Evolutionary conservation across 2,888 invertebrate genomes (phyloP), one percentile per base, ranked within the genome.

Genomic region (Diadegma fenestrale): DNA sequence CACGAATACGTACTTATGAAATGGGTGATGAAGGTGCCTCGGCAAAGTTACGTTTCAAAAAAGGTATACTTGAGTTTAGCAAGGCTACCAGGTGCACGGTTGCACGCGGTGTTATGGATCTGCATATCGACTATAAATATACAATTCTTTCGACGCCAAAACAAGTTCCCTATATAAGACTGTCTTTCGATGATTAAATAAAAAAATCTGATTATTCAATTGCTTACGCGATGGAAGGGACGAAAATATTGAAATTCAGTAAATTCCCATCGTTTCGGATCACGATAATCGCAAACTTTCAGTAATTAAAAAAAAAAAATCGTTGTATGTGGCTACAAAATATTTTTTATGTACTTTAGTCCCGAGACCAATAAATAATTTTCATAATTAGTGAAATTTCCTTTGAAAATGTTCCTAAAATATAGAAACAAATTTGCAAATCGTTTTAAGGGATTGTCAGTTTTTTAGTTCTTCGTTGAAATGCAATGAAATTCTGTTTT

Each of bases 1-100:
- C 41, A 41, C 41, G 33, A 66, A 73, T 73, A 73, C 58, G 45
- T 58, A 83, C 64, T 63, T 37, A 79, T 37, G 43, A 69, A 64
- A 54, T 54, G 30, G 48, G 71, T 66, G 79, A 82, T 78, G 45
- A 63, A 45, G 45, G 26, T 33, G 19, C 41, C 30, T 63, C 14
- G 43, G 48, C 54, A 82, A 69, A 1, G 7, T 14, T 64, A 75
- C 30, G 45, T 26, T 45, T 41, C 22, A 51, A 73, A 72, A 69
- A 77, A 72, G 19, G 68, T 66, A n/a, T n/a, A 63, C 33, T 30
- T 7, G 17, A 63, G 63, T n/a, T 33, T 63, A 37, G 22, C 48
- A 48, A 76, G 76, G 10, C 64, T 48, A 58, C 69, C 30, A 58
- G 61, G 17, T 71, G 63, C 12, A 45, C 12, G 51, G n/a, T 48